Conservation (phyloP, 1,140 invertebrate genomes). For the Arctopsyche grandis region DNA sequence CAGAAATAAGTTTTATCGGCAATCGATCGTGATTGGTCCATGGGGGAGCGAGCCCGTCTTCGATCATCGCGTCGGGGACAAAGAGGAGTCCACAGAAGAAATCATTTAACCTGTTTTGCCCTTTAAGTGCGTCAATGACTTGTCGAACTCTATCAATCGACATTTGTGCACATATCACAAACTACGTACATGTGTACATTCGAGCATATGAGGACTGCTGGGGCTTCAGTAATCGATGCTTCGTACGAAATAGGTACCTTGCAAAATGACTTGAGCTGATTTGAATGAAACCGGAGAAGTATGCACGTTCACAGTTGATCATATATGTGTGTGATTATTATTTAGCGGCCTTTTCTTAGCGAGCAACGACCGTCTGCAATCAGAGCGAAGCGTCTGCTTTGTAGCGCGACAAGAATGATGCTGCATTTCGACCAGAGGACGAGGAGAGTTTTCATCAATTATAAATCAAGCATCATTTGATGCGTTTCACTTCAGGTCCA, state of each 20-base stretch:
- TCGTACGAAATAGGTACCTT: no score
- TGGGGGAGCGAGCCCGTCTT: conserved; percentile 6
- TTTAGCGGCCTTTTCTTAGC: conserved; percentile 23
- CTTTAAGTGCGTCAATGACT: conserved; percentile 30
- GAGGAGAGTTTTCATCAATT: conserved; percentile 3
- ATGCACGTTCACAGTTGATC: not conserved
- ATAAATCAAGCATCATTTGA: not conserved
- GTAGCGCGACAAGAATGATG: conserved; percentile 13
- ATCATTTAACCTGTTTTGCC: conserved; percentile 37
- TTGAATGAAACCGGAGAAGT: no score
- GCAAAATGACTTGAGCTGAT: no score
- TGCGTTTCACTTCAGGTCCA: no score
- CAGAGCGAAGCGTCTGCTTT: conserved; percentile 51
- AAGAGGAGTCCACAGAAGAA: conserved; percentile 27
- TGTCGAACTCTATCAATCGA: conserved; percentile 16
- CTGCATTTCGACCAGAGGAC: not conserved
- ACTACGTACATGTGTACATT: no score
- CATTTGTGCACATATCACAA: not conserved
- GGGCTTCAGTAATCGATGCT: conserved; percentile 12
- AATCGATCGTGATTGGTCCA: conserved; percentile 36
- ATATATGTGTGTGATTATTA: conserved; percentile 2
- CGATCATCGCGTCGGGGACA: not conserved
- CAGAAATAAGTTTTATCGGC: conserved; percentile 15
- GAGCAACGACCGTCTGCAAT: conserved; percentile 51
- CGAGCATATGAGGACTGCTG: no score